Percentiles rank a stretch among this genome's conserved stretches.
These are phyloP conservation scores for Podargus strigoides DNA, from an alignment of 2,797 vertebrate species.

Conservation along the genomic window DNA sequence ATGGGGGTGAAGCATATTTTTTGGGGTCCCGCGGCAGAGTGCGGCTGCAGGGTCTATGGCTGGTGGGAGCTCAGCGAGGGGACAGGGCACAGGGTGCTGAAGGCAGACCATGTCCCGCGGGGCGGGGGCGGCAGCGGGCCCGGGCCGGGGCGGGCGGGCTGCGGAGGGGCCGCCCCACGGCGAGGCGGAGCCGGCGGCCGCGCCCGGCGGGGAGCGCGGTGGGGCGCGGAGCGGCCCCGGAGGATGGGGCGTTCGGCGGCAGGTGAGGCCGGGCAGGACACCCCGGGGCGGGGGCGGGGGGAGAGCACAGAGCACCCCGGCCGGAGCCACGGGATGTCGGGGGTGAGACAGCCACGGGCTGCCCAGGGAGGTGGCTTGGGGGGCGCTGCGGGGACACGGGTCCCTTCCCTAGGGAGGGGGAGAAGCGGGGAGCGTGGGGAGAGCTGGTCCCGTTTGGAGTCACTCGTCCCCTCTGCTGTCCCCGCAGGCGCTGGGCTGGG, in stretches of 20 bases:
- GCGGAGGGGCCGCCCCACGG: neutral
- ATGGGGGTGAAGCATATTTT: neutral
- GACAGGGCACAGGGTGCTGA: neutral
- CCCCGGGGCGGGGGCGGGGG: neutral
- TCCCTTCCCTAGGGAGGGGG: neutral
- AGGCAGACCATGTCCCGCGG: neutral
- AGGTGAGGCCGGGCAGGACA: neutral
- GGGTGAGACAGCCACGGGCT: neutral
- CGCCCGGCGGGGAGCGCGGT: neutral
- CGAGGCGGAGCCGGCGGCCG: conserved; percentile 10
- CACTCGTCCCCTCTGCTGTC: neutral
- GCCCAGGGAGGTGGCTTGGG: neutral
- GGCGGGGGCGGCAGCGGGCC: neutral
- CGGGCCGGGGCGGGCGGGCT: neutral
- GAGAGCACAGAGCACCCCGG: too few relatives aligned
- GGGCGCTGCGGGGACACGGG: neutral
- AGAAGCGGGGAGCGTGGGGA: neutral
- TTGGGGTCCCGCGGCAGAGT: neutral
- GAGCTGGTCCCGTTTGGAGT: neutral
- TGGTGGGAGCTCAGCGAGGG: too few relatives aligned
- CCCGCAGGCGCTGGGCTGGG: conserved; percentile 61
- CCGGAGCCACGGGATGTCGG: neutral
- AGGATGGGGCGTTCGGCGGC: neutral
- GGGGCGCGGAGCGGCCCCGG: neutral
- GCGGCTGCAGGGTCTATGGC: neutral